phyloP scores from a whole-genome alignment of 2,113 vertebrate genomes.

The Tylochromis polylepis region DNA sequence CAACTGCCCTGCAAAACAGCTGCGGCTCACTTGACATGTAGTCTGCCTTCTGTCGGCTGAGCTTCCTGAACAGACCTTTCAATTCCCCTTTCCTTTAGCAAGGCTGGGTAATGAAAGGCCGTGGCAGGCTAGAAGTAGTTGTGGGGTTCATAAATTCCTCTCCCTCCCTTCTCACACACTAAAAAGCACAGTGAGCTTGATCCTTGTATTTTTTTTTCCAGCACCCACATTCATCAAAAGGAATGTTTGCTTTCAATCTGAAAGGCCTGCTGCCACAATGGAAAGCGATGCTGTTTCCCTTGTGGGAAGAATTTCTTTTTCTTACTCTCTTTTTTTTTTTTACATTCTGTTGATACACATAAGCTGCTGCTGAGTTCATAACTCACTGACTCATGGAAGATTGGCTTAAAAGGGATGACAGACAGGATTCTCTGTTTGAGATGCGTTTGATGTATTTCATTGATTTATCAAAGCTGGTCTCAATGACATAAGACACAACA shows the following conservation, averaged over 20 bases:
- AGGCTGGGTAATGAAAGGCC: conserved; percentile 49
- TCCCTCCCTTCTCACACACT: conserved; percentile 33
- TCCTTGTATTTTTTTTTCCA: not conserved
- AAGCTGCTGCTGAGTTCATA: conserved; percentile 5
- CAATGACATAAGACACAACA: conserved; percentile 9
- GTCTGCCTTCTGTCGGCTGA: conserved; percentile 47
- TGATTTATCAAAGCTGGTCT: conserved; percentile 34
- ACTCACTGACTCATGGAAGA: conserved; percentile 21
- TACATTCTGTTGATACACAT: not conserved
- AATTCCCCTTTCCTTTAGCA: conserved; percentile 44
- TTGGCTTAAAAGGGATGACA: conserved; percentile 2
- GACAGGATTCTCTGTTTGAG: conserved; percentile 2
- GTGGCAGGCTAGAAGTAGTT: conserved; percentile 16
- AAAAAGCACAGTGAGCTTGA: conserved; percentile 10
- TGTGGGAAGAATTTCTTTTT: not conserved
- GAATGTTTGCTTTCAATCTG: conserved; percentile 19
- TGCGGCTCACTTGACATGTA: conserved; percentile 43
- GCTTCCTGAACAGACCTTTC: conserved; percentile 56
- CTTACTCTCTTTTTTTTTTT: not conserved
- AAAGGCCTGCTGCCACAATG: conserved; percentile 9
- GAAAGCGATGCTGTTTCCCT: not conserved
- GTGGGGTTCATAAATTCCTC: conserved; percentile 31
- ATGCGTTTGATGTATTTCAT: conserved; percentile 36
- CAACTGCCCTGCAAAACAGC: conserved; percentile 44
- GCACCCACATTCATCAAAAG: conserved; percentile 24